Conservation (phyloP, 2,797 vertebrate genomes). For the Lacerta bilineata region DNA sequence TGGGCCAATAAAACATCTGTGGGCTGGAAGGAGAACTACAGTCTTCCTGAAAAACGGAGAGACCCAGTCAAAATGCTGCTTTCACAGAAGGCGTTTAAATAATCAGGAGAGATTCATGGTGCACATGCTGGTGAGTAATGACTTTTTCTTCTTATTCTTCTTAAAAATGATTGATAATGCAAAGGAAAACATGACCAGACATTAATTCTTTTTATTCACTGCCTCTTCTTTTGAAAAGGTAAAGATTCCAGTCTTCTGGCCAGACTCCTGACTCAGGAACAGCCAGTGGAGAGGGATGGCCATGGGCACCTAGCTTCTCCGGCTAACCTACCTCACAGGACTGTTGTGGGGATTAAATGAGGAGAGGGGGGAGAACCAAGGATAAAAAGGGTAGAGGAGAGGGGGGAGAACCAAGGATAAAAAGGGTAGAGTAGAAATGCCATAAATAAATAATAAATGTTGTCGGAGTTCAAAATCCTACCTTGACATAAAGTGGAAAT, state of each 20-base stretch:
- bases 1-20: not conserved
- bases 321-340: too few species aligned
- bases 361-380: too few species aligned
- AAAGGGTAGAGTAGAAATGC: too few species aligned
- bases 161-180: conserved; percentile 2
- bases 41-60: not conserved
- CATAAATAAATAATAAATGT: too few species aligned
- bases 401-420: too few species aligned
- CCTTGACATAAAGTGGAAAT: too few species aligned
- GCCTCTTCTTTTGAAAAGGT: not conserved
- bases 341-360: too few species aligned
- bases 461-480: too few species aligned
- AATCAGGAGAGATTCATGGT: not conserved
- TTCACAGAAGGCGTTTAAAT: not conserved
- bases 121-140: not conserved
- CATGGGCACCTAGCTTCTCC: too few species aligned
- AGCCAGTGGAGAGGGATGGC: too few species aligned
- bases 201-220: not conserved
- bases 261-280: too few species aligned
- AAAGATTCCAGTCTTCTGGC: not conserved
- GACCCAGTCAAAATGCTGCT: not conserved
- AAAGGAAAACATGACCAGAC: not conserved
- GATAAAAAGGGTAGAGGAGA: too few species aligned
- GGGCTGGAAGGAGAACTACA: not conserved
- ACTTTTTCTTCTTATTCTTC: not conserved